Conservation (phyloP, 2,113 vertebrate genomes). For the Brevimyrus niger region DNA sequence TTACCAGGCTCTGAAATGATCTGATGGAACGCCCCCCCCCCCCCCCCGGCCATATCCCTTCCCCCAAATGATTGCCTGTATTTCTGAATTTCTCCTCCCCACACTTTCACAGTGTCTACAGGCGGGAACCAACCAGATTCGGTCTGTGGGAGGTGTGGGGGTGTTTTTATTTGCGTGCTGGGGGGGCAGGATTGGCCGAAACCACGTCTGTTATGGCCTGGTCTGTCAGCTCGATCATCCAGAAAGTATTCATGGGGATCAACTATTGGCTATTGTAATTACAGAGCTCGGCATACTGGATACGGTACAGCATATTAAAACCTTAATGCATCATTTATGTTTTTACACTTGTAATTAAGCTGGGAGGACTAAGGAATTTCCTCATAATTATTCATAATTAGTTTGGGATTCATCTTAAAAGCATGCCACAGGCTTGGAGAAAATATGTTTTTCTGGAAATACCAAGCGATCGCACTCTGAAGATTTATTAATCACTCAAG, state of each 20-base stretch:
- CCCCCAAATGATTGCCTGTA: background rate
- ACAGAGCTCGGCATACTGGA: background rate
- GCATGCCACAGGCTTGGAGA: background rate
- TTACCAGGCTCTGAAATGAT: background rate
- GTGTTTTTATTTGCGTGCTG: background rate
- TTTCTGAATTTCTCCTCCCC: background rate
- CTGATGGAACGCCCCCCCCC: background rate
- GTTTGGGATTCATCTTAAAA: constrained; percentile 21
- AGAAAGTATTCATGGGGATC: background rate
- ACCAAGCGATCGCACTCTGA: background rate
- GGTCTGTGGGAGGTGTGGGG: background rate
- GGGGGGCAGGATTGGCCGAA: background rate
- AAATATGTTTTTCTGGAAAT: constrained; percentile 1
- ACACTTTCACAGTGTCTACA: background rate
- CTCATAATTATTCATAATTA: constrained; percentile 18
- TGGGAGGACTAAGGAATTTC: constrained; percentile 10
- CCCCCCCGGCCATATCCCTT: background rate
- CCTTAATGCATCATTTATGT: constrained; percentile 13
- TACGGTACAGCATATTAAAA: constrained; percentile 1
- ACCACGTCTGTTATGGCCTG: background rate
- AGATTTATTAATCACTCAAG: constrained; percentile 12
- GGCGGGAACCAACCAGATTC: background rate
- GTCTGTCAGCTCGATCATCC: background rate
- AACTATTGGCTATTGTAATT: background rate
- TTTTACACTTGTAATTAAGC: constrained; percentile 17